Percentiles rank a stretch among this genome's conserved stretches.
phyloP scores from a whole-genome alignment of 2,113 vertebrate species.

The Tonatia bakeri region DNA sequence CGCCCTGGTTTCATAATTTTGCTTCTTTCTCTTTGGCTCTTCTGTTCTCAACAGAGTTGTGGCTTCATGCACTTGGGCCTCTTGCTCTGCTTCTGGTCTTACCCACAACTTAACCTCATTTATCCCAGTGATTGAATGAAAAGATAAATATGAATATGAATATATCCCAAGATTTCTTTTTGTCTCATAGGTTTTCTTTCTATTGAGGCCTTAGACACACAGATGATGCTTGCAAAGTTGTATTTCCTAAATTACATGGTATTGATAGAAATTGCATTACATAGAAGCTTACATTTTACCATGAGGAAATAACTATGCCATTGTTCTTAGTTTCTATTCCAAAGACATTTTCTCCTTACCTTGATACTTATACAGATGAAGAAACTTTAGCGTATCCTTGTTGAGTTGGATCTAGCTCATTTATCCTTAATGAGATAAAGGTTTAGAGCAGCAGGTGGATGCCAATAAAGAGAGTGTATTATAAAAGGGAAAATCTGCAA shows the following conservation, averaged over 20 bases:
- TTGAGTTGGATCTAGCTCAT: neutral
- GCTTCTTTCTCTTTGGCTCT: neutral
- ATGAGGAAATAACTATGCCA: neutral
- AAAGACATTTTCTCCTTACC: neutral
- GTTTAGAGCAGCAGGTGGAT: neutral
- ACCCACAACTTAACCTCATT: neutral
- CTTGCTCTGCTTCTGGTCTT: neutral
- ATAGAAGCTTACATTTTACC: neutral
- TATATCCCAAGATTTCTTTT: neutral
- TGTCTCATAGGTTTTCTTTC: conserved; percentile 12
- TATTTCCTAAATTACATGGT: neutral
- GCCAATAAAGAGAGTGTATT: neutral
- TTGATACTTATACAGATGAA: neutral
- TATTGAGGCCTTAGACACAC: neutral
- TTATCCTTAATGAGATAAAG: neutral
- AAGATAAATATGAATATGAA: no score
- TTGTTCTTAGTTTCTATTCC: neutral
- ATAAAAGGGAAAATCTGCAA: neutral
- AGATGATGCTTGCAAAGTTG: neutral
- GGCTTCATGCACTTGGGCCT: neutral
- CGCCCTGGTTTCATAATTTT: conserved; percentile 20
- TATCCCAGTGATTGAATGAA: neutral
- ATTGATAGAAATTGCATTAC: neutral
- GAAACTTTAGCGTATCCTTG: neutral
- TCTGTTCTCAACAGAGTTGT: neutral